A percentile compares a stretch with the other conserved stretches of the same genome.
Evolutionary conservation across 2,888 invertebrate species (phyloP).

Genomic region (Agonopterix alstromeriana): DNA sequence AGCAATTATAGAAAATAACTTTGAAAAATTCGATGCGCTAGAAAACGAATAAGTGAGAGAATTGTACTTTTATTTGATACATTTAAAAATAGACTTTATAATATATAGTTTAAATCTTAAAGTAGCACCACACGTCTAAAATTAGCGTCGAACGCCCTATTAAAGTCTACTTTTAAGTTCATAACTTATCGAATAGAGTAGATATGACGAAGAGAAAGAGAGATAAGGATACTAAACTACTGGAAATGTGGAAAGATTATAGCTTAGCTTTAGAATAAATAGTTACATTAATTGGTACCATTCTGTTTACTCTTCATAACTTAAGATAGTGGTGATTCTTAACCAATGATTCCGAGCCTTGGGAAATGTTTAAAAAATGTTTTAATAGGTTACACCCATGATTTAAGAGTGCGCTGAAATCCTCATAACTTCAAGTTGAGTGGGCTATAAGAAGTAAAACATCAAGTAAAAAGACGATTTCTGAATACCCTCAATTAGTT

Average conservation of each 20-base stretch:
- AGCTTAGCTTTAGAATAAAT: constrained; percentile 12
- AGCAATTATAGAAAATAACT: no score
- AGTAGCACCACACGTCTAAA: constrained; percentile 61
- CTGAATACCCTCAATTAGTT: no score
- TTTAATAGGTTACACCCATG: no score
- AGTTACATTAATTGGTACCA: constrained; percentile 15
- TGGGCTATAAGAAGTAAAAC: no score
- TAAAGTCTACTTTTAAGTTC: constrained; percentile 2
- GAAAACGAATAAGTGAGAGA: no score
- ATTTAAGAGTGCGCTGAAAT: no score
- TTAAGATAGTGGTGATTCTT: not conserved
- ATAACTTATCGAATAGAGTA: constrained; percentile 13
- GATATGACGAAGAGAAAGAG: constrained; percentile 40
- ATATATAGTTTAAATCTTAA: constrained; percentile 18
- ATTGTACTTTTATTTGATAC: not conserved
- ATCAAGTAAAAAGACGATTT: no score
- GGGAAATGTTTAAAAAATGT: no score
- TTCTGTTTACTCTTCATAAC: not conserved
- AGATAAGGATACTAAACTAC: constrained; percentile 27
- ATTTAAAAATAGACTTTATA: not conserved
- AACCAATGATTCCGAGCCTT: not conserved
- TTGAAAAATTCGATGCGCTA: no score
- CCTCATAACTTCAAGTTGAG: no score
- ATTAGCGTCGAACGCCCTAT: constrained; percentile 25
- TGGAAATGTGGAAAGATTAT: constrained; percentile 25